A percentile compares a stretch with the other conserved stretches of the same genome.
Conservation (phyloP, 2,888 invertebrate species). For the Amphipyra berbera region DNA sequence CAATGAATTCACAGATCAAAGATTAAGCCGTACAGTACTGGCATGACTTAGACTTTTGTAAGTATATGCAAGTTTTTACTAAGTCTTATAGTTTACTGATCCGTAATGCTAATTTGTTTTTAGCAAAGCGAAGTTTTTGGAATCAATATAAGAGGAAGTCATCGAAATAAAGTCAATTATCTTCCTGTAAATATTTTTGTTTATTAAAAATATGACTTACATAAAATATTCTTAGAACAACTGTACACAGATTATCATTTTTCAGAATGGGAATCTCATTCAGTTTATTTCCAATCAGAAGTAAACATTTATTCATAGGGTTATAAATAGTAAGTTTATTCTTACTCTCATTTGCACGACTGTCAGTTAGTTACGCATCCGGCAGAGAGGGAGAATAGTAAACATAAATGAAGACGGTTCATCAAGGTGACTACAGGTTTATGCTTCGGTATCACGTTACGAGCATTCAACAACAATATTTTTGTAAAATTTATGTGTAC, state of each 20-base stretch:
- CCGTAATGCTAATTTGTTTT: slow-evolving; percentile 16
- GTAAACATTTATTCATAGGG: slow-evolving; percentile 52
- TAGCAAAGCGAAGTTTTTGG: slow-evolving; percentile 8
- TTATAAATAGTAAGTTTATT: slow-evolving; percentile 54
- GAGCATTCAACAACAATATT: slow-evolving; percentile 10
- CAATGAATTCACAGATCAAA: slow-evolving; percentile 46
- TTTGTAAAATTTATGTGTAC: slow-evolving; percentile 13
- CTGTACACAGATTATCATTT: slow-evolving; percentile 28
- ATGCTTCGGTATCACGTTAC: slow-evolving; percentile 22
- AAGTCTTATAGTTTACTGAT: no score
- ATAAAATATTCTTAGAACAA: slow-evolving; percentile 43
- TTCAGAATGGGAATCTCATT: slow-evolving; percentile 37
- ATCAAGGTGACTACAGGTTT: slow-evolving; percentile 39
- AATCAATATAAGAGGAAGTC: slow-evolving; percentile 22
- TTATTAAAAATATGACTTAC: slow-evolving; percentile 42
- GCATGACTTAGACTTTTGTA: slow-evolving; percentile 1
- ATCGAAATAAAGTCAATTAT: slow-evolving; percentile 29
- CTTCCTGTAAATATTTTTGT: slow-evolving; percentile 52
- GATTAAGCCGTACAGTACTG: slow-evolving; percentile 21
- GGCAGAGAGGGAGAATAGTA: slow-evolving; percentile 24
- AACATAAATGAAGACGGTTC: slow-evolving; percentile 38
- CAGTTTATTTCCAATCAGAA: slow-evolving; percentile 44
- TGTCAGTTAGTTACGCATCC: slow-evolving; percentile 42
- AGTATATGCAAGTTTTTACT: slow-evolving; percentile 1
- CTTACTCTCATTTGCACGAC: slow-evolving; percentile 43